Conservation (phyloP, 2,797 vertebrate genomes). For the Chaunax sp. region DNA sequence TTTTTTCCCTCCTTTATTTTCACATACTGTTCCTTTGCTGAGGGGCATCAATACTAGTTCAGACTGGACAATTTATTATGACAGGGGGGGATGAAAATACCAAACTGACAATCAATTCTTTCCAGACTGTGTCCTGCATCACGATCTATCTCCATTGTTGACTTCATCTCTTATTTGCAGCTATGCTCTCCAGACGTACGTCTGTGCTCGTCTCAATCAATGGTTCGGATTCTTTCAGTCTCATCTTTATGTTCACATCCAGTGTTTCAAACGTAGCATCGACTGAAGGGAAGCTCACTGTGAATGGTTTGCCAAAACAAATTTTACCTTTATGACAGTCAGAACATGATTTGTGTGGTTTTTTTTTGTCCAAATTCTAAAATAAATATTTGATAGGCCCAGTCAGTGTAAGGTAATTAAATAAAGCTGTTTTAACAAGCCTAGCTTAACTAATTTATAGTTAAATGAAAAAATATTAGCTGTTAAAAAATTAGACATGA, state of each 20-base stretch:
- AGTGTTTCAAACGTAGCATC: conserved; percentile 11
- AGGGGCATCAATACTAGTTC: conserved; percentile 67
- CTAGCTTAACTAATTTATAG: too few relatives aligned
- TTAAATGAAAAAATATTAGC: too few relatives aligned
- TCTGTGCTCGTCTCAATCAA: conserved; percentile 59
- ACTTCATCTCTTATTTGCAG: conserved; percentile 61
- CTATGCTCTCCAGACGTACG: conserved; percentile 30
- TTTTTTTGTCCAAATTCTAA: background rate
- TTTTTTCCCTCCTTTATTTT: conserved; percentile 44
- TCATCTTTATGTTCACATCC: conserved; percentile 12
- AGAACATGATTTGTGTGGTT: background rate
- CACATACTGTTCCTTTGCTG: conserved; percentile 44
- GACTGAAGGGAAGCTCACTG: background rate
- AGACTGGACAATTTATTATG: conserved; percentile 65
- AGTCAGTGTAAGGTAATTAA: background rate
- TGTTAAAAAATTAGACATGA: too few relatives aligned
- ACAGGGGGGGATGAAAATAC: conserved; percentile 65
- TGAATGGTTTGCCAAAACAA: background rate
- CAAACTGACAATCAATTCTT: conserved; percentile 73
- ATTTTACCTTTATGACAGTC: background rate
- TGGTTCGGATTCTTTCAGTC: conserved; percentile 25
- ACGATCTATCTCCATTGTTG: conserved; percentile 68
- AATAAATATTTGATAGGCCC: background rate
- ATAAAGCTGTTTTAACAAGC: background rate
- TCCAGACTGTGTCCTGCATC: conserved; percentile 49